These are phyloP conservation scores for Mesoclemmys tuberculata DNA, from an alignment of 2,113 vertebrate species.

Conservation along the genomic window DNA sequence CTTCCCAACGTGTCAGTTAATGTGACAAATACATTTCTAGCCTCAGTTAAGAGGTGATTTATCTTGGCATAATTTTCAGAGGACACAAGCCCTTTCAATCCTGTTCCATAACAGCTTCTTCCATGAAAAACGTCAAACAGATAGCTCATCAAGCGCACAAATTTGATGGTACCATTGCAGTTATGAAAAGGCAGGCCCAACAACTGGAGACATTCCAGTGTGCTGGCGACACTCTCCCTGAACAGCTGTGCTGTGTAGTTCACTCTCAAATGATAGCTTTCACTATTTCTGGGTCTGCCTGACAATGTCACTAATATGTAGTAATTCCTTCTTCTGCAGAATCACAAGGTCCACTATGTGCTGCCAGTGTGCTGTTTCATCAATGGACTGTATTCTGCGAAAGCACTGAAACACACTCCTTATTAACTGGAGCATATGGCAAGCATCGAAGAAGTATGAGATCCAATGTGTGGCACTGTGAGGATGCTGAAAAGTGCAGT, in stretches of 20 bases:
- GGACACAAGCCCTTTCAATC: slow-evolving; percentile 20
- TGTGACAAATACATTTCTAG: slow-evolving; percentile 58
- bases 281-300: background rate
- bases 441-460: slow-evolving; percentile 58
- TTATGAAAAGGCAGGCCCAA: slow-evolving; percentile 69
- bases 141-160: slow-evolving; percentile 62
- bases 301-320: background rate
- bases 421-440: slow-evolving; percentile 58
- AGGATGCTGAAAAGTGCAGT: slow-evolving; percentile 69
- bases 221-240: slow-evolving; percentile 45
- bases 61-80: slow-evolving; percentile 56
- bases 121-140: slow-evolving; percentile 50
- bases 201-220: slow-evolving; percentile 61
- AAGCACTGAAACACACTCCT: slow-evolving; percentile 69
- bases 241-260: slow-evolving; percentile 68
- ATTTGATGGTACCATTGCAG: slow-evolving; percentile 54
- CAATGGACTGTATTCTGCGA: slow-evolving; percentile 36
- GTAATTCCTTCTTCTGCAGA: slow-evolving; percentile 22
- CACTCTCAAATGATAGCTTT: slow-evolving; percentile 49
- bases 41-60: slow-evolving; percentile 58
- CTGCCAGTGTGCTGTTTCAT: slow-evolving; percentile 55
- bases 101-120: slow-evolving; percentile 41
- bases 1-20: slow-evolving; percentile 59
- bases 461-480: slow-evolving; percentile 51
- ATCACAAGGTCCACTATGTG: slow-evolving; percentile 59